These are phyloP conservation scores for Panzeria rudis DNA, from an alignment of 2,888 invertebrate genomes.

Conservation along the genomic window DNA sequence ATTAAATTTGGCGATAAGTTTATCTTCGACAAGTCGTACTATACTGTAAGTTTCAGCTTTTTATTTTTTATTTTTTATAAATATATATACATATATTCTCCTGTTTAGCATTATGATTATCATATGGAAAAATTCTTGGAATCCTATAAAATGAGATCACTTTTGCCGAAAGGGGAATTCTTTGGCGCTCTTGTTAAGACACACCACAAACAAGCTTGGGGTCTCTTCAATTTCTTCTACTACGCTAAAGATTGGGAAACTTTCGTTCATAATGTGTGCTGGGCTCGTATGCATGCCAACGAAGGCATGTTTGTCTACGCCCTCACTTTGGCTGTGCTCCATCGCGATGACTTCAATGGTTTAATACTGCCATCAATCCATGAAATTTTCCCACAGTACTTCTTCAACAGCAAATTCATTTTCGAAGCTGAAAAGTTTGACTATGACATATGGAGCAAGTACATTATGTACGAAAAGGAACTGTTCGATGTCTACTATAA, in stretches of 20 bases:
- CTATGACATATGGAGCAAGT: too few relatives aligned
- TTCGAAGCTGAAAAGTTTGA: too few relatives aligned
- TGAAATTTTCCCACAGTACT: too few relatives aligned
- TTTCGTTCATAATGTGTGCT: conserved; percentile 88
- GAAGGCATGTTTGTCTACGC: conserved; percentile 83
- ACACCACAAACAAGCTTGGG: conserved; percentile 85
- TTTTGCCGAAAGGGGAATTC: conserved; percentile 85
- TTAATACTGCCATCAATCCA: conserved; percentile 88
- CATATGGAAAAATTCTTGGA: conserved; percentile 75
- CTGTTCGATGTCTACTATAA: conserved; percentile 74
- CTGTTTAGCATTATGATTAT: conserved; percentile 73
- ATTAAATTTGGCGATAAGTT: conserved; percentile 79
- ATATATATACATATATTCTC: background rate
- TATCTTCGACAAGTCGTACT: conserved; percentile 79
- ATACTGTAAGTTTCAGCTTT: conserved; percentile 63
- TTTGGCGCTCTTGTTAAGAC: conserved; percentile 84
- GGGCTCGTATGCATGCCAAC: conserved; percentile 87
- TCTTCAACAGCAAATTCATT: too few relatives aligned
- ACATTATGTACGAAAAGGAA: conserved; percentile 80
- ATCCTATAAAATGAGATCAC: conserved; percentile 79
- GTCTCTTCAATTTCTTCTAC: conserved; percentile 87
- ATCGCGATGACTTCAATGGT: conserved; percentile 87
- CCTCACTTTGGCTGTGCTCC: conserved; percentile 85
- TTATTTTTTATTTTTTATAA: background rate
- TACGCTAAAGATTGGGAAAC: conserved; percentile 88